Conservation (phyloP, 2,113 vertebrate species). For the Phoenicopterus ruber region DNA sequence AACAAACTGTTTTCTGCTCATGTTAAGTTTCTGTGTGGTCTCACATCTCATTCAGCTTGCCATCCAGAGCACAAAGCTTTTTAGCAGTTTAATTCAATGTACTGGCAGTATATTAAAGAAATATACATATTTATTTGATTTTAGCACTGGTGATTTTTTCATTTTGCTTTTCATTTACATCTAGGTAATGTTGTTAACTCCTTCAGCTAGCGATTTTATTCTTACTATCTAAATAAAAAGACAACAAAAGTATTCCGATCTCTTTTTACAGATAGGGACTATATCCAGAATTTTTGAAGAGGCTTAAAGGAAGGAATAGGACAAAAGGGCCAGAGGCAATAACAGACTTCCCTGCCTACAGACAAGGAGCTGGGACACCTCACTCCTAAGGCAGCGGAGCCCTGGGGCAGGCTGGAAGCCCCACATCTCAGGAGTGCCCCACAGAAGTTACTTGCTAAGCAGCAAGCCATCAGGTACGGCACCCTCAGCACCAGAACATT, state of each 20-base stretch:
- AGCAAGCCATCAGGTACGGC: not conserved
- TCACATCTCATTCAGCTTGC: not conserved
- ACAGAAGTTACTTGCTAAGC: not conserved
- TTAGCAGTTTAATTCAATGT: not conserved
- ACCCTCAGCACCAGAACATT: not conserved
- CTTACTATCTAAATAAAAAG: not conserved
- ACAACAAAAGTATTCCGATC: not conserved
- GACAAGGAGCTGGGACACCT: not conserved
- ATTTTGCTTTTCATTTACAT: not conserved
- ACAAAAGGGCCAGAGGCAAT: not conserved
- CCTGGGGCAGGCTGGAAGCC: not conserved
- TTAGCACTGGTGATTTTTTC: not conserved
- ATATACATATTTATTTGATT: not conserved
- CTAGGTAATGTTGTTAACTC: not conserved
- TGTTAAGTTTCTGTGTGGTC: not conserved
- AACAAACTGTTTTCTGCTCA: not conserved
- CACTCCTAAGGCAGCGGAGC: not conserved
- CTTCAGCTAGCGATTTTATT: not conserved
- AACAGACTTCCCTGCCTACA: not conserved
- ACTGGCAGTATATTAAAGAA: not conserved
- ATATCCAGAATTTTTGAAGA: not conserved
- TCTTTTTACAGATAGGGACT: not conserved
- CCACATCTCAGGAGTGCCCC: not conserved
- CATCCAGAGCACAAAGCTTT: not conserved
- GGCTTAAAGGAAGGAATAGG: not conserved